Conservation (phyloP, 1,140 invertebrate species). For the Zeugodacus cucurbitae region DNA sequence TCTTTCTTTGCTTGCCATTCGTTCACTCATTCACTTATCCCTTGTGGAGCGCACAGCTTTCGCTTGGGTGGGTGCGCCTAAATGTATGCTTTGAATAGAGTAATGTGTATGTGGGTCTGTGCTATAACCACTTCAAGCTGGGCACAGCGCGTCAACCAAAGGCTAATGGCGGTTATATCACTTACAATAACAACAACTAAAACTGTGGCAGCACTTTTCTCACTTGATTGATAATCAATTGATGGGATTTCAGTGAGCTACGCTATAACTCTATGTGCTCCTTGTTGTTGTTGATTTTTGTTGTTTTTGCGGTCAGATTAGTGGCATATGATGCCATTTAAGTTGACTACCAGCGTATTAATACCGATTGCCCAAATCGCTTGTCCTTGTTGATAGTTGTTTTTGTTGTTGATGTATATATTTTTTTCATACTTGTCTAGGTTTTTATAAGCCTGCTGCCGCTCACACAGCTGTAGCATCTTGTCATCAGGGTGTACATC, state of each 20-base stretch:
- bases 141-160: neutral
- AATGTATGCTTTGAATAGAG: neutral
- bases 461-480: neutral
- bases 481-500: neutral
- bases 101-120: neutral
- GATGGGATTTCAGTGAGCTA: slow-evolving; percentile 55
- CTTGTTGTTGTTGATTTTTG: slow-evolving; percentile 45
- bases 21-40: neutral
- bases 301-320: slow-evolving; percentile 60
- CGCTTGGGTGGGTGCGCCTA: neutral
- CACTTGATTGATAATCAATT: slow-evolving; percentile 65
- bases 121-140: neutral
- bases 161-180: neutral
- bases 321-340: slow-evolving; percentile 62
- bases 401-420: neutral
- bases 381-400: neutral
- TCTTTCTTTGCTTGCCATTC: neutral
- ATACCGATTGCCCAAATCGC: neutral
- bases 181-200: neutral
- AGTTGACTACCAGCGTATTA: slow-evolving; percentile 45
- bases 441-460: neutral
- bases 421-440: no score
- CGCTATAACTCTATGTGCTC: neutral
- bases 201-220: neutral
- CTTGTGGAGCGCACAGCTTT: neutral